Base-by-base conservation (phyloP, 2,113 vertebrate species). In the Mionectes macconnelli region DNA sequence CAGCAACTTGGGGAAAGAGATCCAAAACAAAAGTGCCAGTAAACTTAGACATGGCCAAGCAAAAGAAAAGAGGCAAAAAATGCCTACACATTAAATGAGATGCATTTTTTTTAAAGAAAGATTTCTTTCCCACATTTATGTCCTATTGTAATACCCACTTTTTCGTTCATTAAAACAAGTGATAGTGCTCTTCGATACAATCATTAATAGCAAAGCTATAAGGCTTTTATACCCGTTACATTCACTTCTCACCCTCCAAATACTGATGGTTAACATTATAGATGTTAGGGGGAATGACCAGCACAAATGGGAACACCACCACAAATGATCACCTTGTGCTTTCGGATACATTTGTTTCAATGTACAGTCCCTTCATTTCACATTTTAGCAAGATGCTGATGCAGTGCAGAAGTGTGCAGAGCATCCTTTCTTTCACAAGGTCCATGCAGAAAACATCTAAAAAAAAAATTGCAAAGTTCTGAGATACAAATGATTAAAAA, bases 401-500 rank as follows among this genome's bases (percentile, higher is more conserved):
- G 98, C 98, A 98, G 98, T 98, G 99, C 98, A 98, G 97, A 96
- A 96, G 72, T 20, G 94, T 96, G 97, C 98, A 98, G 95, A 98
- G 98, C 98, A 99, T 98, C 98, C 98, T 98, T 98, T 98, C 98
- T 98, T 99, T 98, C 98, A 99, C 98, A 99, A 99, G 98, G 99
- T 99, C 98, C 97, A 97, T 99, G 99, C 98, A 99, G 98, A 98
- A 98, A 97, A 98, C 97, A 98, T 94, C 92, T 97, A 98, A 98
- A 97, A 96, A 97, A 97, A 95, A 97, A 97, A 92, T 93, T 91
- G 97, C 96, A 97, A 97, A 98, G 98, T 98, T 98, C 98, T 98
- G 98, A 97, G 95, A 98, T 97, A 98, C 97, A 97, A 98, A 98
- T 98, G 97, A 98, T 74, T 97, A 98, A 97, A 97, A 98, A 98